Evolutionary conservation across 2,888 invertebrate genomes (phyloP).

Genomic region (Himalopsyche kuldschensis): DNA sequence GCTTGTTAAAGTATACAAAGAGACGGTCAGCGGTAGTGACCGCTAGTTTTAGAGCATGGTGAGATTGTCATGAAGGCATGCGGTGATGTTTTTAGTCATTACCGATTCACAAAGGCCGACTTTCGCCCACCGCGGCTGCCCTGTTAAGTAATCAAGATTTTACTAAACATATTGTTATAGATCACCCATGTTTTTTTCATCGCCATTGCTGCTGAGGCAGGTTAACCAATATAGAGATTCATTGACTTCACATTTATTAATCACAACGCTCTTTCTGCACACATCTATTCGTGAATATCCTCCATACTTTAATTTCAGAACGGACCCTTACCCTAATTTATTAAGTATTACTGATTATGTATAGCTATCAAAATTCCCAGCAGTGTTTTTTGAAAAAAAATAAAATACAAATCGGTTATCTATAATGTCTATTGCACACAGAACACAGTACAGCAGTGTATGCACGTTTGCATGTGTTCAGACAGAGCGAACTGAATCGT

Average conservation of each 20-base stretch:
- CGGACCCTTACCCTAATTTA: background rate
- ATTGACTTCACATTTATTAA: conserved; percentile 2
- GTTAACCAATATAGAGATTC: background rate
- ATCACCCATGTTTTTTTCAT: background rate
- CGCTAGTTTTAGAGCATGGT: background rate
- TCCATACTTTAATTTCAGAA: background rate
- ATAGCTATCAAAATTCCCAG: no score
- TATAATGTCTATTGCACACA: background rate
- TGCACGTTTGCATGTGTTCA: background rate
- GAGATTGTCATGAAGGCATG: background rate
- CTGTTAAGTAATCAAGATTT: background rate
- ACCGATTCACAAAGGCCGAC: conserved; percentile 38
- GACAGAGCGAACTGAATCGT: background rate
- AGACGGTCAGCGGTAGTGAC: background rate
- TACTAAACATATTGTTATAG: background rate
- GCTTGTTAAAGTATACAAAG: background rate
- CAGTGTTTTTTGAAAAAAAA: no score
- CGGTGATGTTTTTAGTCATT: conserved; percentile 16
- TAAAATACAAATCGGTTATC: no score
- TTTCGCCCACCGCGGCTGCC: conserved; percentile 3
- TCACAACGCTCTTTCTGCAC: background rate
- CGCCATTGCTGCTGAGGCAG: background rate
- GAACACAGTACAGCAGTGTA: background rate
- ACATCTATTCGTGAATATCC: background rate
- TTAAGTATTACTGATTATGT: no score